Base-by-base conservation (phyloP, 2,888 invertebrate genomes). In the Ligdia adustata region DNA sequence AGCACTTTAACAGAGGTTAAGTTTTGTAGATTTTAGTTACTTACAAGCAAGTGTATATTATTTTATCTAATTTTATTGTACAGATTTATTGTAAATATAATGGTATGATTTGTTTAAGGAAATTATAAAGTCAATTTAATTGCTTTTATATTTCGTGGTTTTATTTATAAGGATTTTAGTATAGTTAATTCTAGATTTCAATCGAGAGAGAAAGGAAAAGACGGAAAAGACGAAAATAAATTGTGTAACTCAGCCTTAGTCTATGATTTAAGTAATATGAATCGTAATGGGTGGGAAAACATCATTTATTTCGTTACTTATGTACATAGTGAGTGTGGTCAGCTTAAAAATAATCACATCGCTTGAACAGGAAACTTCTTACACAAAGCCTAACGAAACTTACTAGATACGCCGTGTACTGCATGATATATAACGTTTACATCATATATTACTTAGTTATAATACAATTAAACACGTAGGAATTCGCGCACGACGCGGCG, bases 221-320 rank as follows among this genome's bases (percentile, higher is more conserved):
- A n/a, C n/a, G n/a, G n/a, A n/a, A n/a, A n/a, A n/a, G n/a, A n/a
- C n/a, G n/a, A n/a, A n/a, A n/a, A n/a, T n/a, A n/a, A n/a, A n/a
- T n/a, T n/a, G n/a, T n/a, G n/a, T n/a, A n/a, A n/a, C n/a, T n/a
- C n/a, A n/a, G n/a, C n/a, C n/a, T n/a, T n/a, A n/a, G n/a, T n/a
- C n/a, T n/a, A n/a, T n/a, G n/a, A n/a, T n/a, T n/a, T 14, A 4
- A 53, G 33, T 44, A 40, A 52, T 27, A 9, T 29, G 1, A 40
- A 14, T 15, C 18, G 37, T 54, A 11, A 58, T 71, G 59, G 79
- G 85, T 87, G 86, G 79, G 79, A 79, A 84, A 89, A 83, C 82
- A 83, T 77, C 79, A 74, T 85, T 87, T 87, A 87, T 80, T 87
- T 79, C 40, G 70, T 72, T 74, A 76, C 60, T 72, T 85, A 86